phyloP scores from a whole-genome alignment of 2,888 invertebrate species.

The Thera britannica region DNA sequence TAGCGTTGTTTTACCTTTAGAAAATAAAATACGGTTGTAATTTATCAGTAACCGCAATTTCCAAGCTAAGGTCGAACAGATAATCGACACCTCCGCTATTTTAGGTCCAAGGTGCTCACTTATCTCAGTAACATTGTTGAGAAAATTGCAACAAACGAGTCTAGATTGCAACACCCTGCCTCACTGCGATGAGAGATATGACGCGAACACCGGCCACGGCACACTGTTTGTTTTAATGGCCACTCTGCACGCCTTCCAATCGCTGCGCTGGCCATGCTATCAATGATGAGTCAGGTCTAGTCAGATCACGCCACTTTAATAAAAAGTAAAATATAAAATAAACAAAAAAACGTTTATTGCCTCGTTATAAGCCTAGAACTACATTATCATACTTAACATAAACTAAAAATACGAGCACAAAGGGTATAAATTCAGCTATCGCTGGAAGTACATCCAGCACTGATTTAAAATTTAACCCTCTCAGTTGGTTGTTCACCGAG shows the following conservation, averaged over 20 bases:
- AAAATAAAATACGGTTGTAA: background rate
- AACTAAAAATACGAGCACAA: too few relatives aligned
- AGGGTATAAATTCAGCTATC: too few relatives aligned
- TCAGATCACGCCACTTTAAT: background rate
- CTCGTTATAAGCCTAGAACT: too few relatives aligned
- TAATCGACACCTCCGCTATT: slow-evolving; percentile 2
- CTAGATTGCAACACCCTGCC: slow-evolving; percentile 24
- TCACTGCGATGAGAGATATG: slow-evolving; percentile 29
- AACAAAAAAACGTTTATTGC: too few relatives aligned
- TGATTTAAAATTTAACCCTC: too few relatives aligned
- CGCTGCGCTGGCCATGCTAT: background rate
- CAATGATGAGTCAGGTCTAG: background rate
- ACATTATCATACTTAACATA: too few relatives aligned
- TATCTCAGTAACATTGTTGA: slow-evolving; percentile 21
- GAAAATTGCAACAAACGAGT: slow-evolving; percentile 35
- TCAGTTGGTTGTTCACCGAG: too few relatives aligned
- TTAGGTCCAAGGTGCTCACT: slow-evolving; percentile 5
- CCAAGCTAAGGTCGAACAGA: slow-evolving; percentile 1
- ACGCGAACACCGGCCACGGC: slow-evolving; percentile 6
- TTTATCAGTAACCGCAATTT: background rate
- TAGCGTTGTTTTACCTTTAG: too few relatives aligned
- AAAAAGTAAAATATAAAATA: too few relatives aligned
- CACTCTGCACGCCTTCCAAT: background rate
- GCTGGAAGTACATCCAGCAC: too few relatives aligned
- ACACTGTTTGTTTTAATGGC: slow-evolving; percentile 8